Evolutionary conservation across 2,113 vertebrate species (phyloP).

Genomic region (Epinephelus lanceolatus): DNA sequence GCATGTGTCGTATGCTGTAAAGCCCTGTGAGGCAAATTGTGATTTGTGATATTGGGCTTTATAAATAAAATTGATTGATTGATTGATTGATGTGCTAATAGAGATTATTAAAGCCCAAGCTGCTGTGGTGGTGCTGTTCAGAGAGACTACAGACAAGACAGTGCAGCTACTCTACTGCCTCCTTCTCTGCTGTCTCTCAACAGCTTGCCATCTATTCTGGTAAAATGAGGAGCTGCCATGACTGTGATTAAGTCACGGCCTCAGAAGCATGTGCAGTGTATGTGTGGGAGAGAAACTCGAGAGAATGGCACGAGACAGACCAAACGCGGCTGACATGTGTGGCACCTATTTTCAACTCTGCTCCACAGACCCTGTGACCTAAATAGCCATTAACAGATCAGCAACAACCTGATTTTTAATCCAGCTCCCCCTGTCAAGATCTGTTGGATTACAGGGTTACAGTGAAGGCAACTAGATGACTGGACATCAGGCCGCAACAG

Average conservation of each 20-base stretch:
- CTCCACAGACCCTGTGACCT: constrained; percentile 74
- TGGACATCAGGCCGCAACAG: constrained; percentile 33
- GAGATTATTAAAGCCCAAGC: background rate
- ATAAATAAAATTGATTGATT: too few relatives aligned
- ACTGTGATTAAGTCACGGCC: background rate
- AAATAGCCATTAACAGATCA: constrained; percentile 80
- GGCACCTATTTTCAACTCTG: constrained; percentile 68
- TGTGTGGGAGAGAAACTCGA: constrained; percentile 4
- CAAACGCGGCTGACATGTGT: constrained; percentile 24
- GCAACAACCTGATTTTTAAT: constrained; percentile 79
- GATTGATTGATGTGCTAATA: background rate
- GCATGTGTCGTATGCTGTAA: background rate
- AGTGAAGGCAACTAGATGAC: constrained; percentile 40
- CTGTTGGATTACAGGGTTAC: constrained; percentile 70
- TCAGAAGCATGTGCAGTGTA: background rate
- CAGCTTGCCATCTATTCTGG: background rate
- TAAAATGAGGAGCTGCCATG: background rate
- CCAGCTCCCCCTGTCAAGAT: constrained; percentile 61
- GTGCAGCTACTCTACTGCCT: background rate
- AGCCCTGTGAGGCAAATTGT: too few relatives aligned
- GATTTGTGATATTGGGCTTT: too few relatives aligned
- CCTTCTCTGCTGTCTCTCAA: background rate
- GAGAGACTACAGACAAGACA: background rate
- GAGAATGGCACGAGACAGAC: background rate
- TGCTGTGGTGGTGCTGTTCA: background rate